Evolutionary conservation across 2,888 invertebrate genomes (phyloP).

Genomic region (Drosophila algonquin): DNA sequence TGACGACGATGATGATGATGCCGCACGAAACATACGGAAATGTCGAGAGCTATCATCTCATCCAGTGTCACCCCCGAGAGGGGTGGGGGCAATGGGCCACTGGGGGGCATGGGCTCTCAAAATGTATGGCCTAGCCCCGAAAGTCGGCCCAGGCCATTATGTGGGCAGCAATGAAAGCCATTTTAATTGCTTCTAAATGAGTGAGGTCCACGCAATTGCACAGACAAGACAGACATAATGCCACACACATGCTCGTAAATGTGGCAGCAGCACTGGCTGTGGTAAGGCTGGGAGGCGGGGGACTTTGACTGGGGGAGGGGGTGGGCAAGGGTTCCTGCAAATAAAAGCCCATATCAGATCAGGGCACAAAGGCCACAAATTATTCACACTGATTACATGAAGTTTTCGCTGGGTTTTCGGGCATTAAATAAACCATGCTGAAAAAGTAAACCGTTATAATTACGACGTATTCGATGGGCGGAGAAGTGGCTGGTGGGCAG

Average conservation of each 20-base stretch:
- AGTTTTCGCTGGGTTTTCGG: conserved; percentile 54
- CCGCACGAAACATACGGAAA: background rate
- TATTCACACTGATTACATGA: conserved; percentile 76
- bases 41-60: conserved; percentile 2
- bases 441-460: conserved; percentile 76
- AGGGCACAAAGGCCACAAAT: conserved; percentile 55
- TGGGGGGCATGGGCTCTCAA: conserved; percentile 6
- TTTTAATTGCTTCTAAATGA: conserved; percentile 76
- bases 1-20: background rate
- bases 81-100: background rate
- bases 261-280: background rate
- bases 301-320: no score
- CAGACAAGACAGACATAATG: conserved; percentile 45
- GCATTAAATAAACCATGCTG: conserved; percentile 69
- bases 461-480: conserved; percentile 53
- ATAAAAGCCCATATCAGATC: conserved; percentile 57
- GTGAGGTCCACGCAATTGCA: conserved; percentile 62
- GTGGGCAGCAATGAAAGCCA: conserved; percentile 60
- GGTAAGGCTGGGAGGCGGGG: no score
- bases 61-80: background rate
- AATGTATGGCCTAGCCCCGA: conserved; percentile 24
- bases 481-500: no score
- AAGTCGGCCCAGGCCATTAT: conserved; percentile 33
- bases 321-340: conserved; percentile 20
- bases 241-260: conserved; percentile 14